These are phyloP conservation scores for Astyanax mexicanus DNA, from an alignment of 2,797 vertebrate genomes.

Conservation along the genomic window DNA sequence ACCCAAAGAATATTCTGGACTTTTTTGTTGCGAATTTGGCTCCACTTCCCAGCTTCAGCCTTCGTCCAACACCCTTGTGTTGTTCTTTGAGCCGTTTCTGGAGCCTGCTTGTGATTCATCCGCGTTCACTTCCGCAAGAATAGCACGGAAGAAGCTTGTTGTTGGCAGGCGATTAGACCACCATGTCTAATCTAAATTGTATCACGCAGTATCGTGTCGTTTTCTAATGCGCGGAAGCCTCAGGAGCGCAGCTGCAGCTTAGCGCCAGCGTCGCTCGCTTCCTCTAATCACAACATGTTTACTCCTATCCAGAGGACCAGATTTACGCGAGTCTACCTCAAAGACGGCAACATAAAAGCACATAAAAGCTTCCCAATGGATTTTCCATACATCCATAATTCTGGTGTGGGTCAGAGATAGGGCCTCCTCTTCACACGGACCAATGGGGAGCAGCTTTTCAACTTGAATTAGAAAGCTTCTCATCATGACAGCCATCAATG, in stretches of 20 bases:
- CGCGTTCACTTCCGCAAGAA: not conserved
- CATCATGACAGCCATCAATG: too few species aligned
- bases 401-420: not conserved
- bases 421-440: constrained; percentile 60
- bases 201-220: not conserved
- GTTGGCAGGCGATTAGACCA: constrained; percentile 5
- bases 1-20: too few species aligned
- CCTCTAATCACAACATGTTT: constrained; percentile 4
- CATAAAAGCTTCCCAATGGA: not conserved
- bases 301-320: not conserved
- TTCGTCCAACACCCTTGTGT: not conserved
- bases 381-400: not conserved
- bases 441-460: constrained; percentile 70
- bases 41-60: not conserved
- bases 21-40: too few species aligned
- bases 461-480: too few species aligned
- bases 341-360: not conserved
- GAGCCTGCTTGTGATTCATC: not conserved
- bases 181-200: constrained; percentile 17
- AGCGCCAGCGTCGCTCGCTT: not conserved
- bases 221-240: not conserved
- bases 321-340: not conserved
- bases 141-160: not conserved
- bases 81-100: not conserved
- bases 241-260: not conserved